A percentile compares a stretch with the other conserved stretches of the same genome.
Conservation (phyloP, 1,140 invertebrate genomes). For the Panagrolaimus sp. region DNA sequence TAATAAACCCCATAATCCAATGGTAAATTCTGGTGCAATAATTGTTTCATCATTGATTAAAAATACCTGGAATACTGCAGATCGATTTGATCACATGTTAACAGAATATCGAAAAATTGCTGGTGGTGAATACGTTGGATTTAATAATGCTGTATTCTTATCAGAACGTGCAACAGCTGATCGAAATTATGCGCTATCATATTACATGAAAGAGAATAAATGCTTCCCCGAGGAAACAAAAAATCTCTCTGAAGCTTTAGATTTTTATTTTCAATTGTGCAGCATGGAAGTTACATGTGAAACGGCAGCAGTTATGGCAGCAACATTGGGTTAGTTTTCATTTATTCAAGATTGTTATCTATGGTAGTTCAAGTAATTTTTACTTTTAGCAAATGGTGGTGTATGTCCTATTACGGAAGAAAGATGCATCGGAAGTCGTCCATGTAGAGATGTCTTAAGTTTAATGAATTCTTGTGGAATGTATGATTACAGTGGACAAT, state of each 20-base stretch:
- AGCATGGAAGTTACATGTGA: constrained; percentile 89
- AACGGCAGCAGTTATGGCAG: constrained; percentile 80
- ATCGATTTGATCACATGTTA: constrained; percentile 62
- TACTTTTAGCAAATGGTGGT: constrained; percentile 81
- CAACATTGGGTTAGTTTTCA: constrained; percentile 65
- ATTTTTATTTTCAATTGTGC: constrained; percentile 85
- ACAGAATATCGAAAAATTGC: constrained; percentile 66
- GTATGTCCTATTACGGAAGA: constrained; percentile 45
- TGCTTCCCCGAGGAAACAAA: constrained; percentile 59
- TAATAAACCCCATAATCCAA: constrained; percentile 79
- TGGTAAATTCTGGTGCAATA: constrained; percentile 97
- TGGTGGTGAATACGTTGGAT: constrained; percentile 83
- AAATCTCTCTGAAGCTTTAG: constrained; percentile 87
- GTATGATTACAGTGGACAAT: constrained; percentile 55
- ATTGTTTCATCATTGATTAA: constrained; percentile 64
- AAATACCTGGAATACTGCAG: constrained; percentile 34
- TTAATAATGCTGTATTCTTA: constrained; percentile 78
- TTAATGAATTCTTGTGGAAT: constrained; percentile 96
- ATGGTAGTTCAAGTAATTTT: too few relatives aligned
- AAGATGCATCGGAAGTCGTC: constrained; percentile 62
- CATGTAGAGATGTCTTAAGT: constrained; percentile 63
- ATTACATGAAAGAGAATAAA: constrained; percentile 61
- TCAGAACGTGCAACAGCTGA: constrained; percentile 62
- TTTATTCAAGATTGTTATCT: too few relatives aligned
- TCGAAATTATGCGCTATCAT: constrained; percentile 61